Evolutionary conservation across 2,888 invertebrate species (phyloP).

Genomic region (Papilio protenor): DNA sequence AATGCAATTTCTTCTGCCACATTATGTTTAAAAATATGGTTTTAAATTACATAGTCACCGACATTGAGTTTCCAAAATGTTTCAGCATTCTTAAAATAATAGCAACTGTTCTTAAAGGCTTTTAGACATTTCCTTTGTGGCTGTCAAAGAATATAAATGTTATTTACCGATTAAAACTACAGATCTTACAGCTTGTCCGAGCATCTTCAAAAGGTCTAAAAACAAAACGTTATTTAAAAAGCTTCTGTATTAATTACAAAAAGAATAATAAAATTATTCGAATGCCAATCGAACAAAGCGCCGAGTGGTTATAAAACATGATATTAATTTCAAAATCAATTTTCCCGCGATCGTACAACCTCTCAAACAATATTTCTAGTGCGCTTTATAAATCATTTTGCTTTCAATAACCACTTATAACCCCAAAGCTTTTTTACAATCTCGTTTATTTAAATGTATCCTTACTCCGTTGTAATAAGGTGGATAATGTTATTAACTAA

Average conservation of each 20-base stretch:
- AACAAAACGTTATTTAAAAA: not conserved
- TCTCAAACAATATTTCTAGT: constrained; percentile 65
- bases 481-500: constrained; percentile 44
- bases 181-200: not conserved
- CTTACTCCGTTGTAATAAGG: constrained; percentile 47
- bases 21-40: constrained; percentile 8
- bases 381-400: constrained; percentile 70
- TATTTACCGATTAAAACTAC: not conserved
- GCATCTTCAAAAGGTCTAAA: not conserved
- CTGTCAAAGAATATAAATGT: not conserved
- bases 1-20: not conserved
- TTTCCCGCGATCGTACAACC: constrained; percentile 51
- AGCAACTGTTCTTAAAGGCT: not conserved
- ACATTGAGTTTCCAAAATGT: not conserved
- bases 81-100: not conserved
- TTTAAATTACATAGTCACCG: not conserved
- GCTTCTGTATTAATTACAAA: constrained; percentile 1
- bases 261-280: constrained; percentile 18
- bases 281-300: constrained; percentile 46
- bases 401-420: constrained; percentile 76
- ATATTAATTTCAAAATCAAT: constrained; percentile 69
- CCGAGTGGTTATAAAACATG: constrained; percentile 51
- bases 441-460: constrained; percentile 43
- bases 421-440: constrained; percentile 51
- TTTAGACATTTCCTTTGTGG: not conserved